Percentiles rank a stretch among this genome's conserved stretches.
Conservation (phyloP, 2,797 vertebrate species). For the Eulemur rubriventer region DNA sequence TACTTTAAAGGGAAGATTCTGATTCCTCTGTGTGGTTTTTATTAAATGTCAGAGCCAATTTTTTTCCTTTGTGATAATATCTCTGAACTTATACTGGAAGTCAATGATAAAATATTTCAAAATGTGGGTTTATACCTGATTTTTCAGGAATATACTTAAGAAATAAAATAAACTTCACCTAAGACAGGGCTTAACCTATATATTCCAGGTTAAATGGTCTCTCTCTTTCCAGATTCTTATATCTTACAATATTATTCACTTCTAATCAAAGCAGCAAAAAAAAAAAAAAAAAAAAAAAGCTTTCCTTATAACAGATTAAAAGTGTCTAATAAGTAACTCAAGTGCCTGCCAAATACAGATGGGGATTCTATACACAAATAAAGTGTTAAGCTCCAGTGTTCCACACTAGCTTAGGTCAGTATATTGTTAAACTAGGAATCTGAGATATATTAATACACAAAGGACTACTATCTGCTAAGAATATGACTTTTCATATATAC, state of each 20-base stretch:
- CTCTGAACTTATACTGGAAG: constrained; percentile 1
- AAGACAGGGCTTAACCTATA: background rate
- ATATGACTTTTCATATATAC: background rate
- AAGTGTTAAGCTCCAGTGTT: background rate
- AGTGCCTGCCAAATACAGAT: background rate
- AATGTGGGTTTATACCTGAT: background rate
- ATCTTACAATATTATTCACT: background rate
- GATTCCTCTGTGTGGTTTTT: background rate
- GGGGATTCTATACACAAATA: background rate
- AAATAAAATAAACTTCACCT: background rate
- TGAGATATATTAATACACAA: background rate
- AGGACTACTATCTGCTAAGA: background rate
- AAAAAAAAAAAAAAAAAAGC: background rate
- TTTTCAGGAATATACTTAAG: background rate
- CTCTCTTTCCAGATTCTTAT: background rate
- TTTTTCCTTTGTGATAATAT: background rate
- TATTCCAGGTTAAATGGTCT: background rate
- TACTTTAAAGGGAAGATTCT: background rate
- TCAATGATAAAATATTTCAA: constrained; percentile 16
- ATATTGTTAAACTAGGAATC: background rate
- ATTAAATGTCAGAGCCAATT: background rate
- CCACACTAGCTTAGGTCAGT: background rate
- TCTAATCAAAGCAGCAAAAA: background rate
- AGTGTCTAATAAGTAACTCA: background rate
- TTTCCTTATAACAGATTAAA: background rate